Evolutionary conservation across 2,113 vertebrate species (phyloP).

Genomic region (Vulpes ferrilata): DNA sequence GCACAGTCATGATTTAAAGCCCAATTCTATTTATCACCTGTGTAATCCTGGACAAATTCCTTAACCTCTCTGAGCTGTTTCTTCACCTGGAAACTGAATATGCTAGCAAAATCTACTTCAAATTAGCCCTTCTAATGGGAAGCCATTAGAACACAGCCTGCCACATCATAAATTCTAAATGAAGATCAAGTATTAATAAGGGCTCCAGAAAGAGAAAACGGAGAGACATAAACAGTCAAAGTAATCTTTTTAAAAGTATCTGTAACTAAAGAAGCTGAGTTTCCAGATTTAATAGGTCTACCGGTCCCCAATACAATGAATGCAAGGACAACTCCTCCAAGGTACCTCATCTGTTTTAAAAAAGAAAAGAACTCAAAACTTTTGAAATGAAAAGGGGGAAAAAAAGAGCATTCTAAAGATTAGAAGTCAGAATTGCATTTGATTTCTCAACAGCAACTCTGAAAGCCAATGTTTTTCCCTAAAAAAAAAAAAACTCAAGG

Average conservation of each 20-base stretch:
- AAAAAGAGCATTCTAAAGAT: background rate
- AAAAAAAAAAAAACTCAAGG: background rate
- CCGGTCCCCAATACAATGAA: background rate
- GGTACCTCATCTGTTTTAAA: background rate
- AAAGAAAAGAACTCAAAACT: background rate
- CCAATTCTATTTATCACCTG: background rate
- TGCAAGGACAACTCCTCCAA: background rate
- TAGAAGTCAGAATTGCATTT: background rate
- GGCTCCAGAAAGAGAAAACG: constrained; percentile 12
- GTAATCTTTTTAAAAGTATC: background rate
- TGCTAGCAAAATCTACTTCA: background rate
- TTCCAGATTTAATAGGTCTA: background rate
- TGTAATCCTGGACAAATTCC: background rate
- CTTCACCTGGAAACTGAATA: constrained; percentile 3
- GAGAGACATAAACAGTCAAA: background rate
- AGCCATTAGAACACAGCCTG: background rate
- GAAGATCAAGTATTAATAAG: background rate
- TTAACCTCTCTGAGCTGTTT: background rate
- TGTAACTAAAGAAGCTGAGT: background rate
- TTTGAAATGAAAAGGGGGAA: background rate
- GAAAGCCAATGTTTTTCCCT: background rate
- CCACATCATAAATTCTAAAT: constrained; percentile 23
- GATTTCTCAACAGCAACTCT: background rate
- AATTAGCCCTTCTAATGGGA: background rate
- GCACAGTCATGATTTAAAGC: background rate